A percentile compares a stretch with the other conserved stretches of the same genome.
phyloP scores from a whole-genome alignment of 2,888 invertebrate species.

The Ditula angustiorana region DNA sequence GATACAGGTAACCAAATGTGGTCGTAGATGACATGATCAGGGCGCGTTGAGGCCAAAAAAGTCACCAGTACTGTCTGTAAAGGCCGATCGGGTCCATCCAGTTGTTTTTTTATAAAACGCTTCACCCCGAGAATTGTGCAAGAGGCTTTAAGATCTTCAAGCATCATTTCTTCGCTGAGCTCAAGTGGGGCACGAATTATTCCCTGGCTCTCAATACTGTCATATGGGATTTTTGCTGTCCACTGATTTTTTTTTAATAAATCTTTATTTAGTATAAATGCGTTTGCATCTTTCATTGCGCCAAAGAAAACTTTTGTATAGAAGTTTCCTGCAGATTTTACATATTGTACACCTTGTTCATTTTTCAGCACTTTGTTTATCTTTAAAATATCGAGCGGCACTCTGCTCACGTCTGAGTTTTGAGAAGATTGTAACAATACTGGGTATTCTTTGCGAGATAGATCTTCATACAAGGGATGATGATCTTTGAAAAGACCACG shows the following conservation, averaged over 20 bases:
- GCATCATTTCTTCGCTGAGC: neutral
- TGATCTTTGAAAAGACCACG: neutral
- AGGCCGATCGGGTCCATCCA: neutral
- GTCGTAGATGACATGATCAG: too few species aligned
- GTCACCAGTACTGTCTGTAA: neutral
- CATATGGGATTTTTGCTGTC: neutral
- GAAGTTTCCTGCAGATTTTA: neutral
- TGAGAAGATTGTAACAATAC: neutral
- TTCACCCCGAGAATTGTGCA: neutral
- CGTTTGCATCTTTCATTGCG: neutral
- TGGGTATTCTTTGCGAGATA: neutral
- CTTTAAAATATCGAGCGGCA: neutral
- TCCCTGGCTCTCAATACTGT: neutral
- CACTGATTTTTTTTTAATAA: neutral
- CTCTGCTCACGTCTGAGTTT: neutral
- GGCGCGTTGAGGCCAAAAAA: neutral
- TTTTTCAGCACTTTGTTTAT: neutral
- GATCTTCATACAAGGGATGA: neutral
- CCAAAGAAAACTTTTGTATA: neutral
- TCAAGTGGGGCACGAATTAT: neutral
- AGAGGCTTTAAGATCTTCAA: neutral
- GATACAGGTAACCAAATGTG: too few species aligned
- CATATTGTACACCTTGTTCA: neutral
- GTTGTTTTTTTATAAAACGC: neutral
- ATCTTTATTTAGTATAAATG: neutral